Evolutionary conservation across 2,797 vertebrate species (phyloP), one percentile per base, ranked within the genome.

Genomic region (Cryptoprocta ferox): DNA sequence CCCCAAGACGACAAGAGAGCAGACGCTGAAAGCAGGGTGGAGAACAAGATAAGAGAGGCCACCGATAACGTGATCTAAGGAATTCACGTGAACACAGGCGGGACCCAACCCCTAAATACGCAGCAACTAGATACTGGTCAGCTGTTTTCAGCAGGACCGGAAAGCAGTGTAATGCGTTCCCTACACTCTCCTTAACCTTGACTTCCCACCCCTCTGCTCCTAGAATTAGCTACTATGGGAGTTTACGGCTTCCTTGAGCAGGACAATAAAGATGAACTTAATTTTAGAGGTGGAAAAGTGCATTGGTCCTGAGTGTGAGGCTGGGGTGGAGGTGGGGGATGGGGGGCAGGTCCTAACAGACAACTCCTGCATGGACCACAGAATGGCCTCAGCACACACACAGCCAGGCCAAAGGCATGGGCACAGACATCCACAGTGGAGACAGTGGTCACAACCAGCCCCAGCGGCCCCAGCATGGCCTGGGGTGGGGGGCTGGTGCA

Each of bases 391-490:
- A 18, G 45, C 48, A 45, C 2, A 24, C 12, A 84, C 4, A 50
- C 0, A 12, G 6, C n/a, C 4, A 21, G n/a, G 14, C 24, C 13
- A 82, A 5, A 11, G 85, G 4, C 59, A 45, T 0, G 1, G 2
- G 30, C 1, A 2, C 37, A 65, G 6, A 15, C 15, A 4, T 12
- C 10, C 56, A 26, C 3, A 2, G 32, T 3, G 28, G 15, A 70
- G 28, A 15, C 16, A 19, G 2, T 14, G 10, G 2, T 21, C 37
- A 3, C 0, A 0, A 24, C 10, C 18, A 19, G 11, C 0, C 65
- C n/a, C 75, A 37, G 53, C 0, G 12, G 10, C 66, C 12, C 26
- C 19, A 3, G 5, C 4, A 3, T 10, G 6, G 5, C 68, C n/a
- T 84, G 50, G 26, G 19, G 39, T 0, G 11, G 15, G 70, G 63